These are phyloP conservation scores for Ornithoptera priamus DNA, from an alignment of 2,888 invertebrate species.

Conservation along the genomic window DNA sequence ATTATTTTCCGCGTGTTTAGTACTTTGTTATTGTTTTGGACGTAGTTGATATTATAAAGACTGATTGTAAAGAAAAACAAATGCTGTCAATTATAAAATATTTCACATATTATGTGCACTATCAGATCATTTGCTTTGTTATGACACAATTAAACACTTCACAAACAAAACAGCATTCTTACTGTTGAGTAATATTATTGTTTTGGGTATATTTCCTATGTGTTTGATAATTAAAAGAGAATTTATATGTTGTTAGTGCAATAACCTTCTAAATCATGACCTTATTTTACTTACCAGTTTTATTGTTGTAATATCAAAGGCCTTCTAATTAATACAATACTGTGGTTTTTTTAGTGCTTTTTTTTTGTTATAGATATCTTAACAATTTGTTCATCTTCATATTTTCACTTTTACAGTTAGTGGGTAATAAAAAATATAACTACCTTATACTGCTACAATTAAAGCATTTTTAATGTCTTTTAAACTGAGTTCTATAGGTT, in stretches of 20 bases:
- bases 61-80: not conserved
- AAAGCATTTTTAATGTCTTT: no score
- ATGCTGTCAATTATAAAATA: constrained; percentile 2
- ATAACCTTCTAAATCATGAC: constrained; percentile 10
- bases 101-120: not conserved
- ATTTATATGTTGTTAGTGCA: constrained; percentile 8
- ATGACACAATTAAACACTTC: not conserved
- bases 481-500: no score
- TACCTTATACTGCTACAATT: no score
- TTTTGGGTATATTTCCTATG: not conserved
- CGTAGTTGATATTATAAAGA: not conserved
- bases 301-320: no score
- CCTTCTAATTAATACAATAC: no score
- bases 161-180: constrained; percentile 6
- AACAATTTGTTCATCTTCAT: no score
- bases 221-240: not conserved
- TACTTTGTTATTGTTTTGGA: not conserved
- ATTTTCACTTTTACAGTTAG: no score
- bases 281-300: not conserved
- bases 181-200: constrained; percentile 1
- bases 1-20: not conserved
- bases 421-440: no score
- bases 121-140: not conserved
- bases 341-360: no score
- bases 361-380: no score